A percentile compares a stretch with the other conserved stretches of the same genome.
Evolutionary conservation across 2,888 invertebrate species (phyloP).

Genomic region (Tachina lurida): DNA sequence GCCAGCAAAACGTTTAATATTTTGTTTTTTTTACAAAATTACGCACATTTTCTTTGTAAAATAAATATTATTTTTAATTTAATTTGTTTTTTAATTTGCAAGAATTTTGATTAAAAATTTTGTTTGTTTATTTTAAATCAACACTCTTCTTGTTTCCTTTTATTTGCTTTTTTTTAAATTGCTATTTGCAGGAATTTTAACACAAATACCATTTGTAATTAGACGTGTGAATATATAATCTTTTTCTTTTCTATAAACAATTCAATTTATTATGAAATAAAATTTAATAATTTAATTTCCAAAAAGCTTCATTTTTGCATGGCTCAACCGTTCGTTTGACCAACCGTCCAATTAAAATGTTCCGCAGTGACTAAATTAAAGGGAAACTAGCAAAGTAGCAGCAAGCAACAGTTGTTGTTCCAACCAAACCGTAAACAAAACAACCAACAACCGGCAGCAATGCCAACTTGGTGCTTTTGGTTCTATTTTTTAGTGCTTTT

Average conservation of each 20-base stretch:
- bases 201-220: conserved; percentile 64
- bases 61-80: not conserved
- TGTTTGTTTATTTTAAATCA: conserved; percentile 63
- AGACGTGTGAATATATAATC: conserved; percentile 2
- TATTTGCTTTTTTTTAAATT: conserved; percentile 22
- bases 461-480: no score
- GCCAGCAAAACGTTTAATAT: not conserved
- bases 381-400: conserved; percentile 34
- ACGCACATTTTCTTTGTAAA: conserved; percentile 32
- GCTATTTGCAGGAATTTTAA: conserved; percentile 52
- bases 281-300: not conserved
- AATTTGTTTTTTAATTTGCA: not conserved
- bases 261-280: conserved; percentile 35
- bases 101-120: not conserved
- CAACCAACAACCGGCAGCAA: not conserved
- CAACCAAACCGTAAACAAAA: conserved; percentile 25
- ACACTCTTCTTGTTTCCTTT: conserved; percentile 34
- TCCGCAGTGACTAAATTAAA: conserved; percentile 55
- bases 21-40: conserved; percentile 15
- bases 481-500: no score
- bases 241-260: conserved; percentile 53
- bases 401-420: conserved; percentile 63
- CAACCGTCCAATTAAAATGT: conserved; percentile 37
- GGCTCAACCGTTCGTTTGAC: conserved; percentile 14
- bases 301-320: not conserved